A percentile compares a stretch with the other conserved stretches of the same genome.
Conservation (phyloP, 2,888 invertebrate genomes). For the Andrena haemorrhoa region DNA sequence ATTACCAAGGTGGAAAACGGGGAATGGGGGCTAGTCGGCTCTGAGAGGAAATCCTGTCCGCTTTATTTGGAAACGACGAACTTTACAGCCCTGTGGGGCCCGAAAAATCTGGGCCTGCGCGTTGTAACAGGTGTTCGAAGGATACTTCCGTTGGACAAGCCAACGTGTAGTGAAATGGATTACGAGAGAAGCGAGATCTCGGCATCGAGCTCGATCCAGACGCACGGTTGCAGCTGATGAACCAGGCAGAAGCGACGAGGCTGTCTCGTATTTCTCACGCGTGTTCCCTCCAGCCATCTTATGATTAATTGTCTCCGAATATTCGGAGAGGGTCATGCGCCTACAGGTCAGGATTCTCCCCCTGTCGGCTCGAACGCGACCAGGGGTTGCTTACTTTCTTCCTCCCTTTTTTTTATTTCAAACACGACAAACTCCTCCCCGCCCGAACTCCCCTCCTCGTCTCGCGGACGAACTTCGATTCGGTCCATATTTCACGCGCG, state of each 20-base stretch:
- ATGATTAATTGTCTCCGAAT: conserved; percentile 79
- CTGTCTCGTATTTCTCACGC: conserved; percentile 82
- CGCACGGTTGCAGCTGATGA: conserved; percentile 46
- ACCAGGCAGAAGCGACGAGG: conserved; percentile 68
- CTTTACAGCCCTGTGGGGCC: neutral
- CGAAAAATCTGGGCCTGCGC: neutral
- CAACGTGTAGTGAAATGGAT: no score
- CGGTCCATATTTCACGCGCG: conserved; percentile 77
- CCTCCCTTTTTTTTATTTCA: conserved; percentile 55
- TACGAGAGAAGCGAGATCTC: neutral
- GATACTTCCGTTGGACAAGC: neutral
- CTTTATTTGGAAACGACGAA: conserved; percentile 3
- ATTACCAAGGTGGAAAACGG: conserved; percentile 25
- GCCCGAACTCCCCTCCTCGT: conserved; percentile 43
- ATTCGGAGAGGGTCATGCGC: conserved; percentile 67
- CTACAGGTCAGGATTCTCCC: conserved; percentile 61
- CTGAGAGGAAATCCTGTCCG: conserved; percentile 52
- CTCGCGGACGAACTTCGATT: conserved; percentile 75
- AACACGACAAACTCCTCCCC: conserved; percentile 64
- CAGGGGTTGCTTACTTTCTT: conserved; percentile 64
- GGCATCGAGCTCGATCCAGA: neutral
- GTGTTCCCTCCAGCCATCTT: conserved; percentile 75
- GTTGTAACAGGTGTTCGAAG: neutral
- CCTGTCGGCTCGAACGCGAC: conserved; percentile 50
- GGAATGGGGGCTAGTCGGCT: conserved; percentile 38